phyloP scores from a whole-genome alignment of 2,797 vertebrate species.

The Sylvilagus floridanus region DNA sequence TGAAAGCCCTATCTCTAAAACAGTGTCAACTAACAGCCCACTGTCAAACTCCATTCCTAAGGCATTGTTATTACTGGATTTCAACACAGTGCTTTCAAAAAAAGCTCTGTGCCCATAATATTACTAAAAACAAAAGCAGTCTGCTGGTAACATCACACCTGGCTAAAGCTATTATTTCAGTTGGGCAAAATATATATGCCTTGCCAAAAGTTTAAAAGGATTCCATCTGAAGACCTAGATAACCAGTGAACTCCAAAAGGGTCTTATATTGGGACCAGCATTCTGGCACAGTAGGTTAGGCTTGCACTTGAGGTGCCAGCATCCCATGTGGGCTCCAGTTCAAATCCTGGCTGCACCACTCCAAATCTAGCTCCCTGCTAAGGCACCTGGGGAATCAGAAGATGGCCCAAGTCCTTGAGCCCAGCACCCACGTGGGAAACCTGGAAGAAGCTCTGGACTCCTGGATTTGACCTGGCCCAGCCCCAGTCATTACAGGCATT shows the following conservation, averaged over 20 bases:
- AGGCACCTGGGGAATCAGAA: no score
- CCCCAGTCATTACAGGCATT: no score
- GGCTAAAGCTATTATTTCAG: not conserved
- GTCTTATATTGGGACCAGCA: no score
- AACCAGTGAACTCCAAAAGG: not conserved
- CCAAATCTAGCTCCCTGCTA: no score
- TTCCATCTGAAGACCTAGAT: not conserved
- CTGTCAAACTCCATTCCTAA: not conserved
- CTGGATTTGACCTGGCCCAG: no score
- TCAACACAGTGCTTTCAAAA: not conserved
- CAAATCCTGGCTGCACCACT: no score
- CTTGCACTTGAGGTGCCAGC: no score
- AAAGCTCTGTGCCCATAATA: not conserved
- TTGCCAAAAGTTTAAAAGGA: not conserved
- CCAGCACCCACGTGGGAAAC: no score
- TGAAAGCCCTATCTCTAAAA: not conserved
- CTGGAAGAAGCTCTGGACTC: no score
- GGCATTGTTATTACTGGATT: not conserved
- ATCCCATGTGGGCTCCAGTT: no score
- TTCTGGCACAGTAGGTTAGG: no score
- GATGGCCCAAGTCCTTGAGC: no score
- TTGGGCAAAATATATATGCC: not conserved
- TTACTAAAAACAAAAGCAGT: not conserved
- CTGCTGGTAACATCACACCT: not conserved
- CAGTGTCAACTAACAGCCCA: not conserved